Evolutionary conservation across 2,113 vertebrate species (phyloP), one percentile per base, ranked within the genome.

Genomic region (Heterocephalus glaber): DNA sequence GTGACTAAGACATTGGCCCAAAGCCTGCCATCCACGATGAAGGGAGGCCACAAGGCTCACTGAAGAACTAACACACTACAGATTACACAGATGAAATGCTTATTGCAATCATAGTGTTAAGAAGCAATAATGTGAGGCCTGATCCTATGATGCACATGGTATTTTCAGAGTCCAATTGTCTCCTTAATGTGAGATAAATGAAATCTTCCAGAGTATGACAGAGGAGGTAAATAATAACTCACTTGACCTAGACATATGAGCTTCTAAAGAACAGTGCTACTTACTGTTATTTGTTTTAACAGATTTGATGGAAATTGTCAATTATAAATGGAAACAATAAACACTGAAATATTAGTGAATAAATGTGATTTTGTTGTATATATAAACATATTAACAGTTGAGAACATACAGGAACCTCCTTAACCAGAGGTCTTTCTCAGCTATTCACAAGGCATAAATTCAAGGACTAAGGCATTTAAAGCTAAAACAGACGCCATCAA

Each of bases 141-240:
- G 14, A 44, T 35, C 38, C 63, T 56, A 24, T 5, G 52, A 76
- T 56, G 60, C 9, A 49, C 4, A 20, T 11, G 16, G 8, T 65
- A 44, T 77, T 93, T 91, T 83, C 52, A 80, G 89, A 68, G 44
- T 28, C 14, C 60, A 77, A 81, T 17, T 56, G 47, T 77, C 47
- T 82, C 72, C 41, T 16, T 24, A 52, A 28, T 2, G 0, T 47
- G 54, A 93, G 74, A 70, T 49, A 83, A 76, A 84, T 86, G 22
- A 81, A 68, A 63, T 56, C 24, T 76, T 87, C 56, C 35, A 72
- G 33, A 49, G 61, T 14, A n/a, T 47, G 33, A 16, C 10, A 92
- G n/a, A 70, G 66, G 70, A 92, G 28, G 52, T 86, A 87, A 81
- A 65, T 61, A 85, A 77, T 70, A 83, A 86, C 33, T 80, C 52